Percentiles rank a stretch among this genome's conserved stretches.
These are phyloP conservation scores for Psittacula echo DNA, from an alignment of 2,797 vertebrate species.

Conservation along the genomic window DNA sequence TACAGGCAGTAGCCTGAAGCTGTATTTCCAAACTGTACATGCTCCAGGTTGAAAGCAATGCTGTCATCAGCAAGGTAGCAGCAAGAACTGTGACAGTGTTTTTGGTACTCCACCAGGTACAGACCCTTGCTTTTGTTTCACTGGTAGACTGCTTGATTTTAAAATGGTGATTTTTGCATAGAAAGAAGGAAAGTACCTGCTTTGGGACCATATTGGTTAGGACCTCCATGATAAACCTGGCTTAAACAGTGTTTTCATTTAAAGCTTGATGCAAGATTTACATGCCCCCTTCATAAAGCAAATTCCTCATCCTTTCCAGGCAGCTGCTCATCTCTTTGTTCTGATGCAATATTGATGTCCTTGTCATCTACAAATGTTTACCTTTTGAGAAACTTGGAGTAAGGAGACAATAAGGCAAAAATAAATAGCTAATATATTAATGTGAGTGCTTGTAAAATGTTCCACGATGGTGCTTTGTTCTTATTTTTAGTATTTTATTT, in stretches of 20 bases:
- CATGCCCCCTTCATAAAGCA: background rate
- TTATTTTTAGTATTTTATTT: background rate
- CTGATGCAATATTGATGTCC: background rate
- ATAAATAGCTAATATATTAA: background rate
- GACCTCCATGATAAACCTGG: background rate
- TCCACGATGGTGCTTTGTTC: background rate
- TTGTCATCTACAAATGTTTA: background rate
- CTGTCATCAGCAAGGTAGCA: background rate
- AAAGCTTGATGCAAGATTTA: background rate
- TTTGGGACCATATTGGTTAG: background rate
- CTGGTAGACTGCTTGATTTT: background rate
- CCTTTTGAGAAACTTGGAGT: background rate
- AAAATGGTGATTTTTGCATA: background rate
- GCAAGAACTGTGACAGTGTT: accelerated
- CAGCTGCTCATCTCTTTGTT: background rate
- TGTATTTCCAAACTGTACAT: background rate
- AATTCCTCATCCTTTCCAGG: background rate
- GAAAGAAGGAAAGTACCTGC: accelerated
- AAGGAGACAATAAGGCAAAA: background rate
- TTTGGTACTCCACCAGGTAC: background rate
- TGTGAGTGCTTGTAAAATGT: background rate
- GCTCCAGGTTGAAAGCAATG: background rate
- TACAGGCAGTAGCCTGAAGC: background rate
- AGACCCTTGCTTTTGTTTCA: background rate
- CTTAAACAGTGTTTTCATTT: background rate